These are phyloP conservation scores for Cantharis flavilabris DNA, from an alignment of 2,888 invertebrate species.

Conservation along the genomic window DNA sequence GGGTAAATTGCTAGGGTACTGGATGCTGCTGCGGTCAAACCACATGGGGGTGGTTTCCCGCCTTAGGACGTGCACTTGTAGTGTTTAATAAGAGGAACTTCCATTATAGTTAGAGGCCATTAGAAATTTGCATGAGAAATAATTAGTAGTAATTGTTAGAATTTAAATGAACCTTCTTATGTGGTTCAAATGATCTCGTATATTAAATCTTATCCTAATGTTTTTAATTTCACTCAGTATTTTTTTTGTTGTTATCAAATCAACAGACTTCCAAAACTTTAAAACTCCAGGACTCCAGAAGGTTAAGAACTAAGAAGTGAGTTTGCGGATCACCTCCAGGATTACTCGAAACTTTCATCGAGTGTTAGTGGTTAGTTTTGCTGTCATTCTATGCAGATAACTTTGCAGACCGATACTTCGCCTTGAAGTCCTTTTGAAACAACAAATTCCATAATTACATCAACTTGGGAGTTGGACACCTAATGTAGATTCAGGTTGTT, in stretches of 20 bases:
- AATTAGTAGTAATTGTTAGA: conserved; percentile 25
- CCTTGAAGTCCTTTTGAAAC: not conserved
- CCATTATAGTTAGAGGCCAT: conserved; percentile 32
- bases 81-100: conserved; percentile 34
- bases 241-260: no score
- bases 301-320: not conserved
- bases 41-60: conserved; percentile 34
- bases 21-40: conserved; percentile 38
- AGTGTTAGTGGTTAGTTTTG: not conserved
- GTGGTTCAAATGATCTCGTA: not conserved
- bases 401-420: not conserved
- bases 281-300: no score
- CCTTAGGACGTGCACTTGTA: conserved; percentile 33
- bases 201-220: not conserved
- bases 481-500: not conserved
- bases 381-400: not conserved
- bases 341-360: not conserved
- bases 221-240: no score
- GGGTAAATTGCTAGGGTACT: conserved; percentile 36
- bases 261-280: no score
- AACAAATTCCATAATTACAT: not conserved
- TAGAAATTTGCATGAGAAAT: conserved; percentile 32
- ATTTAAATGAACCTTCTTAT: conserved; percentile 12
- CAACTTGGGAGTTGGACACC: no score
- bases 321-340: not conserved